Percentiles rank a stretch among this genome's conserved stretches.
Conservation (phyloP, 2,888 invertebrate genomes). For the Lottia scabra region DNA sequence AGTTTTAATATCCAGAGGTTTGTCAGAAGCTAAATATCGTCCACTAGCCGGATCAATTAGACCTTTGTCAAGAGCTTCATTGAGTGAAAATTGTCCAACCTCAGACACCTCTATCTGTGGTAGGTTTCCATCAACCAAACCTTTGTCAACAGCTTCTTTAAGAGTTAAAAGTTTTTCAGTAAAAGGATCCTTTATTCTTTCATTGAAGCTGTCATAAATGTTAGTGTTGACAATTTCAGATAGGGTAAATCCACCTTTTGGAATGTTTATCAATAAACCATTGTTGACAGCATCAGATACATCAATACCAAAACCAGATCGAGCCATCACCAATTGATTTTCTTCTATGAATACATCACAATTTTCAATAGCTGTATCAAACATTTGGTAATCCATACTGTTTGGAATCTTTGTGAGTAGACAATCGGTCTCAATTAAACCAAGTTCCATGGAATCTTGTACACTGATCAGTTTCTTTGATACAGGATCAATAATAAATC, state of each 20-base stretch:
- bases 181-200: conserved; percentile 32
- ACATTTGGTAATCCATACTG: conserved; percentile 40
- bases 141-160: conserved; percentile 49
- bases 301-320: conserved; percentile 27
- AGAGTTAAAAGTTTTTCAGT: conserved; percentile 47
- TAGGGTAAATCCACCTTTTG: conserved; percentile 33
- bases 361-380: conserved; percentile 49
- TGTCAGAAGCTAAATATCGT: conserved; percentile 16
- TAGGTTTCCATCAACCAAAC: conserved; percentile 38
- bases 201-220: conserved; percentile 15
- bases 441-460: conserved; percentile 54
- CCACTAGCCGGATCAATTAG: conserved; percentile 73
- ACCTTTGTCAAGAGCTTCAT: conserved; percentile 88
- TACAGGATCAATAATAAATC: conserved; percentile 49
- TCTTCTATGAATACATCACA: conserved; percentile 43
- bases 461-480: conserved; percentile 49
- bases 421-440: conserved; percentile 48
- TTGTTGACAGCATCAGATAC: conserved; percentile 31
- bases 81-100: conserved; percentile 73
- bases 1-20: conserved; percentile 14
- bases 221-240: conserved; percentile 31
- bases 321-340: conserved; percentile 39
- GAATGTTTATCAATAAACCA: conserved; percentile 35
- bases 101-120: conserved; percentile 47
- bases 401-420: conserved; percentile 48